These are phyloP conservation scores for Eurytoma californica DNA, from an alignment of 2,888 invertebrate genomes.

Conservation along the genomic window DNA sequence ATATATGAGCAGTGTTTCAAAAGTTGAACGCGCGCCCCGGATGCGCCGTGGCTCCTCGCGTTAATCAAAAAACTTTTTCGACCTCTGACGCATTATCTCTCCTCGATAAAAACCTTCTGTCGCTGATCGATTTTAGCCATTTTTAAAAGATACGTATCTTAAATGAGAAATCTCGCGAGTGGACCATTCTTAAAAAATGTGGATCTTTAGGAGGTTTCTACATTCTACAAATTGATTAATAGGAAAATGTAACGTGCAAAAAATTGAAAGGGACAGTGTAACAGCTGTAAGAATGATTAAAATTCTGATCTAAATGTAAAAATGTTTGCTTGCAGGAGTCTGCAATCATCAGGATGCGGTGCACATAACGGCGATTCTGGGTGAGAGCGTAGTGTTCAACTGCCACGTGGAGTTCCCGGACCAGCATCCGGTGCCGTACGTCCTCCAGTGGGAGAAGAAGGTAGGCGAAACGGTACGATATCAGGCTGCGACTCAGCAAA, in stretches of 20 bases:
- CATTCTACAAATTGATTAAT: too few relatives aligned
- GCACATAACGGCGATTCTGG: slow-evolving; percentile 97
- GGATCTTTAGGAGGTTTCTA: too few relatives aligned
- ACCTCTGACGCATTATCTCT: too few relatives aligned
- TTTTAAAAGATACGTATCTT: too few relatives aligned
- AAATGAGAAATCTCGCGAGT: too few relatives aligned
- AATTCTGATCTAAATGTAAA: slow-evolving; percentile 22
- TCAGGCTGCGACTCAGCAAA: slow-evolving; percentile 71
- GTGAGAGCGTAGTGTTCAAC: slow-evolving; percentile 97
- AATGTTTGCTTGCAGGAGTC: slow-evolving; percentile 76
- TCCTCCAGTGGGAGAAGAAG: slow-evolving; percentile 99
- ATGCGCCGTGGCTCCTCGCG: too few relatives aligned
- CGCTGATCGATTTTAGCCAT: too few relatives aligned
- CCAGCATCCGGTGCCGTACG: slow-evolving; percentile 96
- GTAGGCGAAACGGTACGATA: slow-evolving; percentile 97
- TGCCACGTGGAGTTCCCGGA: slow-evolving; percentile 98
- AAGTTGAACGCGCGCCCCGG: too few relatives aligned
- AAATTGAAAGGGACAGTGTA: background rate
- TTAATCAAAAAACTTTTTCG: too few relatives aligned
- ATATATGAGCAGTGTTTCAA: too few relatives aligned
- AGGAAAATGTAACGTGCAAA: background rate
- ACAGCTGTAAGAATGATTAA: slow-evolving; percentile 22
- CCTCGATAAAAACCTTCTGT: too few relatives aligned
- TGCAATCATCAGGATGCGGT: slow-evolving; percentile 90
- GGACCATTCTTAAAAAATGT: too few relatives aligned